Base-by-base conservation (phyloP, 37 sponge, comb jelly and placozoan genomes). In the Aplysina aerophoba region DNA sequence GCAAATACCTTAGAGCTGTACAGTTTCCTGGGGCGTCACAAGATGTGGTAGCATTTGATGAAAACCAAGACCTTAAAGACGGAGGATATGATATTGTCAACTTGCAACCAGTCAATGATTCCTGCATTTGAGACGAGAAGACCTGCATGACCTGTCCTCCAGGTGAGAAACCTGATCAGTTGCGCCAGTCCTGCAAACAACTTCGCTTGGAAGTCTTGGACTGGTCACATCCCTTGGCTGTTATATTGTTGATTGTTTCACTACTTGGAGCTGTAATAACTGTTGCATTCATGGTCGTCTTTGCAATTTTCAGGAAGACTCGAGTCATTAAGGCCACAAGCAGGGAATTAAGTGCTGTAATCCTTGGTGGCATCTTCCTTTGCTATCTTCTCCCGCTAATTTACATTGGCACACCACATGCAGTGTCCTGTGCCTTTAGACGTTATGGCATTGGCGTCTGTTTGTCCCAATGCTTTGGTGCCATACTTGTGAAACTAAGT, bases 21-120 rank as follows among this genome's bases (percentile, higher is more conserved):
- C 59, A 40, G 0, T 68, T 64, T 25, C 20, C n/a, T 17, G 22
- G 84, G 13, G 56, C n/a, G n/a, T n/a, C 62, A 57, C 58, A 2
- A 17, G 19, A 37, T 6, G 33, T 30, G 14, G 40, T 91, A 6
- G 1, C 33, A 13, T 94, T 94, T 89, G 95, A 94, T 69, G 66
- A 21, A 5, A 88, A 67, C 67, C 93, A 88, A 55, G 90, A 89
- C 75, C n/a, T n/a, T n/a, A 60, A 40, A n/a, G n/a, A 50, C 0
- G 86, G 87, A 21, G 66, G 60, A 0, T 93, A 83, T 82, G 40
- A 31, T 3, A 63, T 93, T 2, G 60, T 61, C 33, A 93, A 93
- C 55, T 61, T 93, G 38, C 35, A 73, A 31, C 8, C 40, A 31
- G 14, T 8, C 4, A 28, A 38, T 12, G 27, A 30, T 19, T 27